Conservation (phyloP, 2,797 vertebrate genomes). For the Xenopus petersii region DNA sequence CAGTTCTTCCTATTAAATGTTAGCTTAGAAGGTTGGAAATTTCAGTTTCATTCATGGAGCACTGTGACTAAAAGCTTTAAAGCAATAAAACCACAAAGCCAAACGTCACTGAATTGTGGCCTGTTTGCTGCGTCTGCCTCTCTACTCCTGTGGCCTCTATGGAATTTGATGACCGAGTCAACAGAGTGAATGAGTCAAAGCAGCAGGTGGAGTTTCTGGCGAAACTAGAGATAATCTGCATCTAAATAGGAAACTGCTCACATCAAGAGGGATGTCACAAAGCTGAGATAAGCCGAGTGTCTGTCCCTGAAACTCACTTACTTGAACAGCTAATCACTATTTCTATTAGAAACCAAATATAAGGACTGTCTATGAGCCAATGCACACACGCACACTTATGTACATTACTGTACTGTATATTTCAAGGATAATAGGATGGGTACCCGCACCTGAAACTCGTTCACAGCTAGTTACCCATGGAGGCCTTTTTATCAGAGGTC, state of each 20-base stretch:
- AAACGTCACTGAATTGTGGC: not conserved
- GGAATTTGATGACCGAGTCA: not conserved
- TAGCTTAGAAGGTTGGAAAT: too few species aligned
- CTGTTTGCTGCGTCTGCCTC: not conserved
- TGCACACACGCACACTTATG: too few species aligned
- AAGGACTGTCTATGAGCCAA: too few species aligned
- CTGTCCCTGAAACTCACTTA: not conserved
- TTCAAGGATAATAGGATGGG: too few species aligned
- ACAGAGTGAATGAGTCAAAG: not conserved
- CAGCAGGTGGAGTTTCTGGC: conserved; percentile 2
- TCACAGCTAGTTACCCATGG: too few species aligned
- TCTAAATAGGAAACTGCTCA: not conserved
- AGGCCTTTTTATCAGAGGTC: too few species aligned
- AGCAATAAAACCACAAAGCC: not conserved
- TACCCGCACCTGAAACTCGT: too few species aligned
- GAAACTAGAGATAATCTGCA: conserved; percentile 17
- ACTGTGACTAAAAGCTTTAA: too few species aligned
- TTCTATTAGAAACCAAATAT: too few species aligned
- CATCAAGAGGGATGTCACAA: not conserved
- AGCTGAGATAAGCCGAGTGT: not conserved
- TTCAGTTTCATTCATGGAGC: too few species aligned
- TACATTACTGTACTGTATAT: too few species aligned
- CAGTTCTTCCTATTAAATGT: too few species aligned
- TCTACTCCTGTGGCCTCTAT: conserved; percentile 3
- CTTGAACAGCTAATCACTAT: not conserved